Percentiles rank a stretch among this genome's conserved stretches.
phyloP scores from a whole-genome alignment of 2,797 vertebrate genomes.

The Manis javanica region DNA sequence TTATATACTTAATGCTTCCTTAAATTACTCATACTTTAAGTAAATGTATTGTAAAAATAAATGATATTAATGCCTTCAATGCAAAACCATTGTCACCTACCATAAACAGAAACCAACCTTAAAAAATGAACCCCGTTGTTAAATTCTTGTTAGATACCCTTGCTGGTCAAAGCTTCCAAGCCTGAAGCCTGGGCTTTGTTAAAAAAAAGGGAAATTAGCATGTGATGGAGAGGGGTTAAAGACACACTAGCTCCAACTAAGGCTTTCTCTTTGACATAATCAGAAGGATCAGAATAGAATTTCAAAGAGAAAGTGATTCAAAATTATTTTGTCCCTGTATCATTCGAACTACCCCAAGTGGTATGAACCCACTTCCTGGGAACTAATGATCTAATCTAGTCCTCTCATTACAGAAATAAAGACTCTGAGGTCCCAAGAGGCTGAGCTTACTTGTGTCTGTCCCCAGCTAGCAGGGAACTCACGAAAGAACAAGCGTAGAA shows the following conservation, averaged over 20 bases:
- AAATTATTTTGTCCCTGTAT: background rate
- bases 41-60: constrained; percentile 28
- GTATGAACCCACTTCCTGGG: background rate
- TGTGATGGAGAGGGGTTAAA: background rate
- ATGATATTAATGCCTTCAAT: background rate
- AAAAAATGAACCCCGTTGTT: background rate
- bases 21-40: constrained; percentile 7
- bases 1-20: background rate
- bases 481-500: background rate
- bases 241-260: background rate
- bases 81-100: constrained; percentile 3
- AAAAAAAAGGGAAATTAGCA: constrained; percentile 41
- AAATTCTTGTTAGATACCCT: background rate
- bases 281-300: background rate
- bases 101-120: constrained; percentile 31
- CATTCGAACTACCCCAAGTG: background rate
- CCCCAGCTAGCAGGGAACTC: background rate
- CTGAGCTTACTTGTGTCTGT: background rate
- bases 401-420: constrained; percentile 28
- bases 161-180: background rate
- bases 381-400: background rate
- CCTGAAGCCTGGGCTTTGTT: background rate
- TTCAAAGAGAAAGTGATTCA: constrained; percentile 23
- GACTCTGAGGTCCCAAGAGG: background rate
- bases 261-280: background rate